Percentiles rank a stretch among this genome's conserved stretches.
phyloP scores from a whole-genome alignment of 2,888 invertebrate species.

The Trissolcus japonicus region DNA sequence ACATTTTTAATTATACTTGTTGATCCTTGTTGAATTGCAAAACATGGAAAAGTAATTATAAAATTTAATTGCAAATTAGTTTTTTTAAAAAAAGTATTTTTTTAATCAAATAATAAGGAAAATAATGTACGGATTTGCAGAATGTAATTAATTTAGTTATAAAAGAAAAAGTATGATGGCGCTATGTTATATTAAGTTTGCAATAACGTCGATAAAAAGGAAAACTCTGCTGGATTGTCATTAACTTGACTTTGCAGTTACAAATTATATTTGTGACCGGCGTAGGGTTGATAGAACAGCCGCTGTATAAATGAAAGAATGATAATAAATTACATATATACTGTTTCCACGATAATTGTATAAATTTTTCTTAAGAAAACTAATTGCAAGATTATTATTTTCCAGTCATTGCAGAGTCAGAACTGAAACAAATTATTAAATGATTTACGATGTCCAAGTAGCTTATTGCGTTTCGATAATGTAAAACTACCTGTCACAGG shows the following conservation, averaged over 20 bases:
- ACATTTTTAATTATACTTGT: constrained; percentile 1
- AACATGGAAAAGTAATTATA: constrained; percentile 7
- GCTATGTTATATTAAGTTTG: background rate
- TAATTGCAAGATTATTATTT: no score
- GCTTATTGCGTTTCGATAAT: constrained; percentile 21
- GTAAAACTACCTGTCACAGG: constrained; percentile 19
- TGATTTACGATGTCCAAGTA: constrained; percentile 10
- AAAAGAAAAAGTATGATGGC: constrained; percentile 1
- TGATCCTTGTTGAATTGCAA: constrained; percentile 6
- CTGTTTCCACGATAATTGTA: no score
- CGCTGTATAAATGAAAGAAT: background rate
- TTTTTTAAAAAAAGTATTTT: background rate
- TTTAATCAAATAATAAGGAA: background rate
- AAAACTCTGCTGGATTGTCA: background rate
- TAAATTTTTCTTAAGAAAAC: no score
- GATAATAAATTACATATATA: background rate
- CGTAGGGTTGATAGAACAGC: no score
- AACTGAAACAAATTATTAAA: no score
- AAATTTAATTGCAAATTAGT: constrained; percentile 8
- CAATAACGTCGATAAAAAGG: constrained; percentile 7
- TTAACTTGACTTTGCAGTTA: constrained; percentile 3
- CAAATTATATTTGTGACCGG: no score
- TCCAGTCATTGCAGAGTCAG: no score
- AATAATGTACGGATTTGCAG: background rate
- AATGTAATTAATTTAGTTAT: background rate